Evolutionary conservation across 2,888 invertebrate genomes (phyloP), one percentile per base, ranked within the genome.

Genomic region (Cheilosia grossa): DNA sequence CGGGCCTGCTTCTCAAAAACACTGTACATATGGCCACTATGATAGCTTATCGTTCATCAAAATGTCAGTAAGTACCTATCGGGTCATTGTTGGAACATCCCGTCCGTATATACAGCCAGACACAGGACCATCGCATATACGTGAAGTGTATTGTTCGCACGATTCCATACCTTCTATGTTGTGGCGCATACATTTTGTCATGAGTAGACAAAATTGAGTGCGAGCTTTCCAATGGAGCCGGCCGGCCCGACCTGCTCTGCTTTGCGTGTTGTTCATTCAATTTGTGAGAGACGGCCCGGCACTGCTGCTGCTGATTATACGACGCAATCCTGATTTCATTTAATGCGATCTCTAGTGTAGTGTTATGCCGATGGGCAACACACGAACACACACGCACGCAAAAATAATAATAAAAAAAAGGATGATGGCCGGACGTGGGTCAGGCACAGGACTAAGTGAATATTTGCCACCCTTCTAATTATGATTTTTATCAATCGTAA

Each of bases 31-130:
- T 66, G 85, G 81, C 49, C 81, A 81, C 80, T 85, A 56, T 81
- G 85, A 85, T 85, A 85, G 85, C 85, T 85, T 85, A 85, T 85
- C 85, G 85, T 85, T 81, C 85, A 85, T 85, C 85, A 85, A 81
- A 81, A 85, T 85, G 85, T 85, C 85, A 85, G 85, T 85, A 85
- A 85, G 85, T 85, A 85, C 85, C 85, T 85, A 85, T 85, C 81
- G 85, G 85, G 85, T 85, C 81, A 85, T 85, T 85, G 85, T 85
- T 81, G 42, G 80, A 54, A 81, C 85, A 64, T 82, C 74, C 70
- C 64, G 44, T 72, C 56, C 44, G 67, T 30, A 30, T 30, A 30
- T 58, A 51, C 58, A 59, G 72, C 80, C 74, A 69, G 64, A 74
- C 54, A 59, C 79, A 83, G 74, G 51, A 49, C 47, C 37, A 37